A percentile compares a stretch with the other conserved stretches of the same genome.
These are phyloP conservation scores for Trichonephila clavipes DNA, from an alignment of 1,140 invertebrate species.

Conservation along the genomic window DNA sequence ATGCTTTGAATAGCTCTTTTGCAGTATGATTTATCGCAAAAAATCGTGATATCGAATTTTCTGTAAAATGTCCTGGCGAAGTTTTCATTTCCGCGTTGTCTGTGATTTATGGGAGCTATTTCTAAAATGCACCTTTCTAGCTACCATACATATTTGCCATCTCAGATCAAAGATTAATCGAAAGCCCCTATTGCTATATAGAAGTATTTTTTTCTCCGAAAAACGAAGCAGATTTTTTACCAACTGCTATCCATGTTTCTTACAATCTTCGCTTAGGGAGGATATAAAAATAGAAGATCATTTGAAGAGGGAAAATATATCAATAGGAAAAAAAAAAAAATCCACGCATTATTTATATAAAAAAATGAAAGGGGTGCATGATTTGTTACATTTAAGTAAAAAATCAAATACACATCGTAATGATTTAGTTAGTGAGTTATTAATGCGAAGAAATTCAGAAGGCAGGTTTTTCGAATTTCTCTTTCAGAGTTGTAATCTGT, in stretches of 20 bases:
- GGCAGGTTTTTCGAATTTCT: too few species aligned
- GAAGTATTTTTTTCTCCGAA: background rate
- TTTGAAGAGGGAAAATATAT: background rate
- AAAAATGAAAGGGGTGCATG: too few species aligned
- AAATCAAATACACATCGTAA: too few species aligned
- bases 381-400: too few species aligned
- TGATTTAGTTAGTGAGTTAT: too few species aligned
- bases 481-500: too few species aligned
- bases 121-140: constrained; percentile 22
- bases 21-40: constrained; percentile 5
- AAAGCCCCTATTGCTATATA: constrained; percentile 8
- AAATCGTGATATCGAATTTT: constrained; percentile 14
- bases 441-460: too few species aligned
- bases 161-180: constrained; percentile 38
- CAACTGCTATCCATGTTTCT: background rate
- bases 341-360: too few species aligned
- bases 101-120: constrained; percentile 33
- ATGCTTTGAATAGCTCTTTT: background rate
- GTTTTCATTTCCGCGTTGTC: constrained; percentile 32
- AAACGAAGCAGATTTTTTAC: background rate
- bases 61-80: background rate
- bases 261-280: background rate
- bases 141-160: constrained; percentile 24
- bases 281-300: background rate
- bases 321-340: background rate